Evolutionary conservation across 1,140 invertebrate genomes (phyloP).

Genomic region (Tribolium castaneum): DNA sequence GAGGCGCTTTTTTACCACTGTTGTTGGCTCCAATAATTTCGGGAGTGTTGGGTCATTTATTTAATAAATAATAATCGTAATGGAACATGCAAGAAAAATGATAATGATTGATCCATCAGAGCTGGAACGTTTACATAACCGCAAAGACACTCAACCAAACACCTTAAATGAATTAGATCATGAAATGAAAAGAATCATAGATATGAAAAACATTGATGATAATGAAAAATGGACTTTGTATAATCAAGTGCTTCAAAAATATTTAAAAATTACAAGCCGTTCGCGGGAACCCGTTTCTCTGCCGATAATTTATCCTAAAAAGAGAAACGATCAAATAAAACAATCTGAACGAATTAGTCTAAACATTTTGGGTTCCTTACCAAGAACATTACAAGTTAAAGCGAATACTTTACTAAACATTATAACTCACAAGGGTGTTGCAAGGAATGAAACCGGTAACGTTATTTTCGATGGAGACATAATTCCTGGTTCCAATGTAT

Average conservation of each 20-base stretch:
- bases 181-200: background rate
- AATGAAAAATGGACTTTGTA: constrained; percentile 22
- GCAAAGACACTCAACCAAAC: background rate
- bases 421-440: background rate
- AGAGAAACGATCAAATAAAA: background rate
- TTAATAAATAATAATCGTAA: background rate
- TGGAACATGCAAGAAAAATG: background rate
- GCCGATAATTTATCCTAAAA: background rate
- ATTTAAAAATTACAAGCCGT: background rate
- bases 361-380: background rate
- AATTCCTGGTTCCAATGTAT: background rate
- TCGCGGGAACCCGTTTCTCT: background rate
- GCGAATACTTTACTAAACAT: background rate
- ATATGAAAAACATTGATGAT: constrained; percentile 1
- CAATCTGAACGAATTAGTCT: too few relatives aligned
- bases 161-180: background rate
- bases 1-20: too few relatives aligned
- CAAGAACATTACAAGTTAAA: background rate
- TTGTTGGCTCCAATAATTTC: too few relatives aligned
- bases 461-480: background rate
- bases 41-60: background rate
- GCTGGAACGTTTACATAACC: background rate
- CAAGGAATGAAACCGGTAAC: background rate
- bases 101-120: background rate
- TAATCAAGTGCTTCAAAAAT: background rate